Percentiles rank a stretch among this genome's conserved stretches.
phyloP scores from a whole-genome alignment of 2,888 invertebrate genomes.

The Lumbricus terrestris region DNA sequence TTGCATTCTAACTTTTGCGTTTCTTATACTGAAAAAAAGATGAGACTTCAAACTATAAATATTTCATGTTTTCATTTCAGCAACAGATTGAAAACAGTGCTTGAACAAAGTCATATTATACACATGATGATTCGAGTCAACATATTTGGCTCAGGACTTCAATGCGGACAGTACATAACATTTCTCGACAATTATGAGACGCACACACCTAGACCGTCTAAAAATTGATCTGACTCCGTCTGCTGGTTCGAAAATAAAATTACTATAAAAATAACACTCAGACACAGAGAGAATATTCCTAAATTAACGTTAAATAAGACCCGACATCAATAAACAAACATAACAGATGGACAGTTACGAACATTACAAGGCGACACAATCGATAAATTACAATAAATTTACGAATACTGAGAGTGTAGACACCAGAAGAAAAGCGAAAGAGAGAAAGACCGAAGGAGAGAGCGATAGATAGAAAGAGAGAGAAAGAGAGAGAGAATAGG shows the following conservation, averaged over 20 bases:
- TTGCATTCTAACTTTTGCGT: not conserved
- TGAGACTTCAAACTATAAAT: not conserved
- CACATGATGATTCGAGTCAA: not conserved
- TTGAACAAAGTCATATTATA: not conserved
- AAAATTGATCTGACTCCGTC: not conserved
- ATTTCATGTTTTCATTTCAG: not conserved
- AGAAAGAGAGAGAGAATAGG: too few species aligned
- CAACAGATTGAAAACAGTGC: not conserved
- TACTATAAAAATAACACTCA: conserved; percentile 3
- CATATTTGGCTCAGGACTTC: not conserved
- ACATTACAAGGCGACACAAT: not conserved
- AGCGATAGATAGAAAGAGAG: not conserved
- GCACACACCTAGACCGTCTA: not conserved
- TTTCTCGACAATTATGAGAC: not conserved
- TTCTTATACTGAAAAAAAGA: not conserved
- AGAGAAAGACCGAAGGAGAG: not conserved
- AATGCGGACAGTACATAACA: not conserved
- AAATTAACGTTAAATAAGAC: conserved; percentile 3
- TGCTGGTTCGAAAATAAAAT: not conserved
- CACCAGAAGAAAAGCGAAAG: not conserved
- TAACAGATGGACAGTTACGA: not conserved
- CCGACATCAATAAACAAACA: not conserved
- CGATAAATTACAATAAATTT: conserved; percentile 7
- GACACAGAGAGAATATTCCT: not conserved
- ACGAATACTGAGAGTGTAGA: not conserved